Evolutionary conservation across 2,888 invertebrate genomes (phyloP).

Genomic region (Agrochola lychnidis): DNA sequence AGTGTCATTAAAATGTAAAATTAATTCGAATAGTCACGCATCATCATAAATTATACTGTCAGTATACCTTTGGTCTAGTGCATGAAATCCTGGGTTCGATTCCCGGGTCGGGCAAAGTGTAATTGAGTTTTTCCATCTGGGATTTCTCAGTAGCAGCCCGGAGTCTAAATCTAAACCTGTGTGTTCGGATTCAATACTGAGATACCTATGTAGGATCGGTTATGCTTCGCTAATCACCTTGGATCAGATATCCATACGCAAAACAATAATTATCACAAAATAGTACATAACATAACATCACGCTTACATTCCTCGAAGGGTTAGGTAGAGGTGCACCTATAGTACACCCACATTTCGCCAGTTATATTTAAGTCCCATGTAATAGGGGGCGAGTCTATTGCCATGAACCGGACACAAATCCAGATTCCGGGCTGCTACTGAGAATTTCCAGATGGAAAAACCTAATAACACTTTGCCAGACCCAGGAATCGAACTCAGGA

Average conservation of each 20-base stretch:
- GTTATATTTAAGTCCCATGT: too few relatives aligned
- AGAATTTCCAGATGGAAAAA: too few relatives aligned
- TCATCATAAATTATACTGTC: neutral
- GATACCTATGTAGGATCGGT: slow-evolving; percentile 3
- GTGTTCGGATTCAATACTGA: neutral
- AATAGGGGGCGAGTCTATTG: too few relatives aligned
- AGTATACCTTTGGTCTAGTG: neutral
- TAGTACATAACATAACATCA: too few relatives aligned
- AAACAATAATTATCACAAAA: neutral
- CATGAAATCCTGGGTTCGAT: neutral
- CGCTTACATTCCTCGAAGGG: too few relatives aligned
- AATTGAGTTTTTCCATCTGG: neutral
- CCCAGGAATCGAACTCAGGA: too few relatives aligned
- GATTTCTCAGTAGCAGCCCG: neutral
- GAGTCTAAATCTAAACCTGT: neutral
- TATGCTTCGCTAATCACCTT: slow-evolving; percentile 10
- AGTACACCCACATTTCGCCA: too few relatives aligned
- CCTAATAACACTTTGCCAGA: too few relatives aligned
- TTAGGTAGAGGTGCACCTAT: too few relatives aligned
- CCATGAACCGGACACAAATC: too few relatives aligned
- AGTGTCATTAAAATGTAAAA: slow-evolving; percentile 16
- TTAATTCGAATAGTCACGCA: slow-evolving; percentile 32
- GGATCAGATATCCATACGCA: slow-evolving; percentile 12
- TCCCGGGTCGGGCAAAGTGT: neutral
- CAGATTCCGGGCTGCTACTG: too few relatives aligned